Conservation (phyloP, 2,888 invertebrate genomes). For the Gryllus longicercus region DNA sequence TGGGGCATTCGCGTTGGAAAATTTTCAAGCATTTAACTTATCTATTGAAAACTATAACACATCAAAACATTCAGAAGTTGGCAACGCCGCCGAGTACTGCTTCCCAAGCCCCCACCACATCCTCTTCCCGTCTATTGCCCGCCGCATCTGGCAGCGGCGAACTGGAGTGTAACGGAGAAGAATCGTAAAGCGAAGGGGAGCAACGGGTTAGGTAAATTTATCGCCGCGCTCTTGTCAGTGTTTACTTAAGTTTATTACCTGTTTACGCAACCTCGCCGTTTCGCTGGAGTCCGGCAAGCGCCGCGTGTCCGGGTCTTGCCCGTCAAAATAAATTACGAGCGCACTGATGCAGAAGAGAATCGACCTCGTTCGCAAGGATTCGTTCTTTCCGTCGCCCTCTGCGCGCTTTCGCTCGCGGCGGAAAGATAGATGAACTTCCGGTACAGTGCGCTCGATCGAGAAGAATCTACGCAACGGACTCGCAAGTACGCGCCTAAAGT, state of each 20-base stretch:
- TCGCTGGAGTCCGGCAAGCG: background rate
- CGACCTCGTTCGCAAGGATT: background rate
- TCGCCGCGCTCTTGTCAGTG: background rate
- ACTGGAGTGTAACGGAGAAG: background rate
- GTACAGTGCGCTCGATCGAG: too few relatives aligned
- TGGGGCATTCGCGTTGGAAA: too few relatives aligned
- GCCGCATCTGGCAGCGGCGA: background rate
- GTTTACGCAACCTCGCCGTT: background rate
- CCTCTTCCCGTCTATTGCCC: background rate
- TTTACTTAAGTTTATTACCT: conserved; percentile 1
- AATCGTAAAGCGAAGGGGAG: background rate
- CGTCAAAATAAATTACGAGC: background rate
- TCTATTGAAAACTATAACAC: too few relatives aligned
- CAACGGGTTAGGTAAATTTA: background rate
- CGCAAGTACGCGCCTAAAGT: too few relatives aligned
- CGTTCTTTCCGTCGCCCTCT: background rate
- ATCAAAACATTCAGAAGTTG: too few relatives aligned
- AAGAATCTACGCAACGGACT: too few relatives aligned
- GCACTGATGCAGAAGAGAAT: background rate
- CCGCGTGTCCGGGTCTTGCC: background rate
- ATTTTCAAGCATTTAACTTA: too few relatives aligned
- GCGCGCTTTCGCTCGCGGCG: too few relatives aligned
- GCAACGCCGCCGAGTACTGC: too few relatives aligned
- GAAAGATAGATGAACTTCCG: too few relatives aligned
- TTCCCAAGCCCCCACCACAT: too few relatives aligned